These are phyloP conservation scores for Gallirallus australis DNA, from an alignment of 2,797 vertebrate genomes.

Conservation along the genomic window DNA sequence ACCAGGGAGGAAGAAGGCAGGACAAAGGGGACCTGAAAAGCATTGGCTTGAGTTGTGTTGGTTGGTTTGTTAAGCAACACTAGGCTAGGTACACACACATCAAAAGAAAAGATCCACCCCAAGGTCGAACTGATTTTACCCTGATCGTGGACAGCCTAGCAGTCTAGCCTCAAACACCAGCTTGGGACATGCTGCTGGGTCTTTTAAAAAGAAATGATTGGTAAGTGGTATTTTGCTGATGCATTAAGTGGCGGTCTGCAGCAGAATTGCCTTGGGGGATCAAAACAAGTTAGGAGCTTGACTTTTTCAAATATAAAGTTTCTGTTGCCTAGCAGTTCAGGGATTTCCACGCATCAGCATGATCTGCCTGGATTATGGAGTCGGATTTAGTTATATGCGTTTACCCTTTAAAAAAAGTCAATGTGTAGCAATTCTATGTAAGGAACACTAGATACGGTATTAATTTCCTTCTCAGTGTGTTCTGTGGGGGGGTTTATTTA, in stretches of 20 bases:
- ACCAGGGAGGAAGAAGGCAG: not conserved
- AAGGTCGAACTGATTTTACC: not conserved
- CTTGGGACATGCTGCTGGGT: not conserved
- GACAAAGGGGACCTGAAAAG: not conserved
- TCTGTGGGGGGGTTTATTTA: not conserved
- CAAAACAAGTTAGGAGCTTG: not conserved
- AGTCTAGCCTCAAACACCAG: not conserved
- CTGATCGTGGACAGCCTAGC: fast-evolving
- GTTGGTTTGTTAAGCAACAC: not conserved
- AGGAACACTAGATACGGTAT: not conserved
- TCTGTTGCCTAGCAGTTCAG: not conserved
- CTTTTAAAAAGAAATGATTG: not conserved
- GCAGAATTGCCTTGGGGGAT: not conserved
- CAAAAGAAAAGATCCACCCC: not conserved
- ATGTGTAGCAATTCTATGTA: not conserved
- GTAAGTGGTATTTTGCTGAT: slow-evolving; percentile 9
- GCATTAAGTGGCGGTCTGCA: not conserved
- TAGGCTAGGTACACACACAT: not conserved
- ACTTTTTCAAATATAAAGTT: not conserved
- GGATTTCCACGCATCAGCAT: not conserved
- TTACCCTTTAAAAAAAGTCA: not conserved
- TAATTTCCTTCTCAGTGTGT: not conserved
- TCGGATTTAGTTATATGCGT: not conserved
- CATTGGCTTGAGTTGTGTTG: not conserved
- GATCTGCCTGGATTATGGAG: not conserved